These are phyloP conservation scores for Pachliopta kotzebuea DNA, from an alignment of 2,888 invertebrate genomes.

Conservation along the genomic window DNA sequence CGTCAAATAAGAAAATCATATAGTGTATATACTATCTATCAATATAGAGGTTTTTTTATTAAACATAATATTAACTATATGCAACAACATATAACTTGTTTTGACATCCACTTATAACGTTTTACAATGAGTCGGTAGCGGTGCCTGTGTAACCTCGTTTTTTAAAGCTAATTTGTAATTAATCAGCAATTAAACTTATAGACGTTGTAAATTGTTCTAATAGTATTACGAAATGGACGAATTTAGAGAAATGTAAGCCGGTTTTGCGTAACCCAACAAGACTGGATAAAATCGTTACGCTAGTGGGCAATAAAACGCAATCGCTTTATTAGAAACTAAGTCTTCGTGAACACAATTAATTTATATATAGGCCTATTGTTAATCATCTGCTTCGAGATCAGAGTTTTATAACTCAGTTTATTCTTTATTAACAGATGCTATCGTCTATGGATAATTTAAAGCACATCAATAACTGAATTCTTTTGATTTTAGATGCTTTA, in stretches of 20 bases:
- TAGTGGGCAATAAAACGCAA: slow-evolving; percentile 17
- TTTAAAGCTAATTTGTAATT: slow-evolving; percentile 16
- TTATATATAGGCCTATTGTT: slow-evolving; percentile 20
- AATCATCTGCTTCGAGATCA: slow-evolving; percentile 15
- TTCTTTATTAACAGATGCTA: slow-evolving; percentile 1
- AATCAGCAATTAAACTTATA: slow-evolving; percentile 28
- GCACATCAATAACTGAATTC: not conserved
- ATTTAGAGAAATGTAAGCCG: slow-evolving; percentile 20
- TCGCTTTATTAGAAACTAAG: slow-evolving; percentile 22
- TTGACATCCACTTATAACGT: not conserved
- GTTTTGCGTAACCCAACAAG: slow-evolving; percentile 18
- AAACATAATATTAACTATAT: not conserved
- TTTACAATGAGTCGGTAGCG: not conserved
- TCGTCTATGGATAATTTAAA: not conserved
- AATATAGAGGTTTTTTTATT: too few species aligned
- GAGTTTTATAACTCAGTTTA: not conserved
- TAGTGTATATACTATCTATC: too few species aligned
- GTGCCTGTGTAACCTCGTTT: not conserved
- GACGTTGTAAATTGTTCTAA: slow-evolving; percentile 29
- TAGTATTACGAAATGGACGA: slow-evolving; percentile 16
- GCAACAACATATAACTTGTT: not conserved
- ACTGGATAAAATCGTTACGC: slow-evolving; percentile 18
- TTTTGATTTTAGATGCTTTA: not conserved
- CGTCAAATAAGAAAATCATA: too few species aligned
- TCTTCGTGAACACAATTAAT: slow-evolving; percentile 10